These are phyloP conservation scores for Ptychochromis oligacanthus DNA, from an alignment of 2,113 vertebrate species.

Conservation along the genomic window DNA sequence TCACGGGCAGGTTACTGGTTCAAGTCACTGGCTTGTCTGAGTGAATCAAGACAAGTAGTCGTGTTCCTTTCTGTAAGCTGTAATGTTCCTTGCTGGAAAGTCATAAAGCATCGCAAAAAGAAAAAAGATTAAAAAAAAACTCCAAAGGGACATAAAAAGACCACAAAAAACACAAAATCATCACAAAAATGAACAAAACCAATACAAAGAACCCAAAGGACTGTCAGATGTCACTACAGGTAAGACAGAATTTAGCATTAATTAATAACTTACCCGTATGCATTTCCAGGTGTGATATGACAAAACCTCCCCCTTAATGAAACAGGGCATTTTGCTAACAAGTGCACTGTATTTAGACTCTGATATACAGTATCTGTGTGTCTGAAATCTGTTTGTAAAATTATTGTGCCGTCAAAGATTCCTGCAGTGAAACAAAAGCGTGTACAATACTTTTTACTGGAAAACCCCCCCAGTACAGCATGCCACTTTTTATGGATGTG, in stretches of 20 bases:
- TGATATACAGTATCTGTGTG: background rate
- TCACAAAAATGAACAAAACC: too few species aligned
- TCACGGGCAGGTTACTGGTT: slow-evolving; percentile 21
- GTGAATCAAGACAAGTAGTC: background rate
- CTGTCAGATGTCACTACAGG: background rate
- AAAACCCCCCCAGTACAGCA: background rate
- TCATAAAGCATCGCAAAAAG: background rate
- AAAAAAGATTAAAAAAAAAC: background rate
- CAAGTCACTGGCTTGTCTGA: slow-evolving; percentile 2
- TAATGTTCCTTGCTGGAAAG: background rate
- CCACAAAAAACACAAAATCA: background rate
- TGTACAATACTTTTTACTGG: background rate
- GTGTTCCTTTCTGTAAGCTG: background rate
- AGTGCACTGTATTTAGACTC: background rate
- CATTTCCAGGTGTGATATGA: background rate
- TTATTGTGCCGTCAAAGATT: too few species aligned
- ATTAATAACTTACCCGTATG: too few species aligned
- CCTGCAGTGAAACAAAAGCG: background rate
- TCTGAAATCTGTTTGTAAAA: background rate
- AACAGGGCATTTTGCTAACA: accelerated
- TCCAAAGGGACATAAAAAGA: background rate
- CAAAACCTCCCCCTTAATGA: background rate
- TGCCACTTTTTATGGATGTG: background rate
- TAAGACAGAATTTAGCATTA: background rate
- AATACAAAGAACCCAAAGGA: background rate